These are phyloP conservation scores for Sorex fumeus DNA, from an alignment of 2,113 vertebrate genomes.

Conservation along the genomic window DNA sequence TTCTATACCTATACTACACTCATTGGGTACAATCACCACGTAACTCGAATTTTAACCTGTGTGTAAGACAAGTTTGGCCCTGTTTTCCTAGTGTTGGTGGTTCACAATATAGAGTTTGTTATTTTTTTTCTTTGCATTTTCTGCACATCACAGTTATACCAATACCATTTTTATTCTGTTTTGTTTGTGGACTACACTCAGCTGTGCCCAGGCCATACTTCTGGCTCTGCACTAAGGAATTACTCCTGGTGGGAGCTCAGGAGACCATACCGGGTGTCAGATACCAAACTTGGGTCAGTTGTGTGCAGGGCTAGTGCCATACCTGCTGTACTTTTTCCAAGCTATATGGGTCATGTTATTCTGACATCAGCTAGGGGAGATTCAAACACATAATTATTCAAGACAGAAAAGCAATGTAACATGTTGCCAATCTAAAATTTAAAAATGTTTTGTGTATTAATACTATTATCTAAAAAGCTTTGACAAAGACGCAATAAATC, in stretches of 20 bases:
- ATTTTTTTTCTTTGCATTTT: neutral
- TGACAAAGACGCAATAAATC: neutral
- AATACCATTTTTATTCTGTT: neutral
- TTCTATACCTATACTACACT: neutral
- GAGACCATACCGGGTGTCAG: too few species aligned
- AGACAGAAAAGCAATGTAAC: neutral
- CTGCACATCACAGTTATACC: slow-evolving; percentile 4
- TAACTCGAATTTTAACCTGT: slow-evolving; percentile 10
- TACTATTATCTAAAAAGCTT: slow-evolving; percentile 33
- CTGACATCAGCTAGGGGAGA: too few species aligned
- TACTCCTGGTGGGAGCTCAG: too few species aligned
- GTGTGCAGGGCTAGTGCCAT: too few species aligned
- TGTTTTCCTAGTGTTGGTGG: neutral
- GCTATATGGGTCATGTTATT: too few species aligned
- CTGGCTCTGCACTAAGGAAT: too few species aligned
- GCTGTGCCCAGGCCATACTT: too few species aligned
- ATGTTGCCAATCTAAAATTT: too few species aligned
- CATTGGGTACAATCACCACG: neutral
- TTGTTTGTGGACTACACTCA: too few species aligned
- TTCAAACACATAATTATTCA: neutral
- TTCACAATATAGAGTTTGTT: neutral
- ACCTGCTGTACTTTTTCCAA: too few species aligned
- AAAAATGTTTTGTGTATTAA: neutral
- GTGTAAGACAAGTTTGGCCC: neutral
- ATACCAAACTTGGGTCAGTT: too few species aligned